Base-by-base conservation (phyloP, 1,140 invertebrate genomes). In the Polypedilum vanderplanki region DNA sequence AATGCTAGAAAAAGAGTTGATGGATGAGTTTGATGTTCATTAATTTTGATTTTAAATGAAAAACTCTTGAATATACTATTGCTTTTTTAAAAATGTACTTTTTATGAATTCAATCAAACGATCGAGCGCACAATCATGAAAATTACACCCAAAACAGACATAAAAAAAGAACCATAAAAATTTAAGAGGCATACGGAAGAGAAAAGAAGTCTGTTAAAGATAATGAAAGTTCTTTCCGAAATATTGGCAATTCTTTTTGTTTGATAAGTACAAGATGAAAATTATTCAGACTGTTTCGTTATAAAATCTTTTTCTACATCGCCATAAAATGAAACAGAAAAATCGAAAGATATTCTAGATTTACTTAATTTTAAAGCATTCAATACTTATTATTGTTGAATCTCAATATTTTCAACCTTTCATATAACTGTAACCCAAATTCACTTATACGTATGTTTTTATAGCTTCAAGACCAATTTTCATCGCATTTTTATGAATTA, bases 351-450 rank as follows among this genome's bases (percentile, higher is more conserved):
- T n/a, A 70, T 20, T 70, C 65, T 4, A 15, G 15, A 57, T 57
- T n/a, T 57, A n/a, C 46, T 4, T n/a, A 12, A 57, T 12, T 57
- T 57, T 57, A 15, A 57, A 57, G 46, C 46, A 57, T 57, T 12
- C 46, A n/a, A 57, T 57, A 57, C n/a, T n/a, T 18, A 20, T 7
- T 70, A 17, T 9, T 33, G 24, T 33, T 33, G 24, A 33, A 33
- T 33, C 24, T 33, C 24, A 5, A 33, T 33, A 3, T 33, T 33
- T 33, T 33, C 24, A 5, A 5, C 5, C 8, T 70, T 70, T 70
- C 20, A 18, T 70, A 17, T 70, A 70, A 70, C 65, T 20, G 65
- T 70, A 70, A 70, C 65, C 65, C 65, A 70, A 22, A 70, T 70
- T 70, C 24, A 33, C 24, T 1, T 3, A 33, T 33, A 33, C 24